A percentile compares a stretch with the other conserved stretches of the same genome.
phyloP scores from a whole-genome alignment of 2,113 vertebrate species.

The Dicentrarchus labrax region DNA sequence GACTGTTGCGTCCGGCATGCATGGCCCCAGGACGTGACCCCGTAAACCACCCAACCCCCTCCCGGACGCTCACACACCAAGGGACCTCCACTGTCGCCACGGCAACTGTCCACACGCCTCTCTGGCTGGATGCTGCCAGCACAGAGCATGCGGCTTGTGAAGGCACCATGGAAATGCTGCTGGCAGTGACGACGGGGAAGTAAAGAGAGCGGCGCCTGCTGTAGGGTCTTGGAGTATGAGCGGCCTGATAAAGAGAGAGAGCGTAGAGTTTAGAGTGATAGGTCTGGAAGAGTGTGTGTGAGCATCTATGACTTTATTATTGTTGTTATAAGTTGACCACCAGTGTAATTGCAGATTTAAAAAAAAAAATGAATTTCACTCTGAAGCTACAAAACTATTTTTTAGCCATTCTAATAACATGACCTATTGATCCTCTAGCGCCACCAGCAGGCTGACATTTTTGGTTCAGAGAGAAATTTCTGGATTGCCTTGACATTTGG shows the following conservation, averaged over 20 bases:
- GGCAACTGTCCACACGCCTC: conserved; percentile 94
- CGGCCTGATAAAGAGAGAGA: conserved; percentile 82
- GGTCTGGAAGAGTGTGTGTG: neutral
- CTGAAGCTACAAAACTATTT: neutral
- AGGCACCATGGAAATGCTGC: conserved; percentile 89
- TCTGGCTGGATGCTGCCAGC: conserved; percentile 89
- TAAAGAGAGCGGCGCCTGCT: conserved; percentile 92
- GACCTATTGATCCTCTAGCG: neutral
- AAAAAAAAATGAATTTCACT: neutral
- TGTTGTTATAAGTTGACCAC: no score
- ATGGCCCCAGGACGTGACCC: conserved; percentile 97
- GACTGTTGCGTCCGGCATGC: conserved; percentile 93
- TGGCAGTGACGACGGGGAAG: conserved; percentile 91
- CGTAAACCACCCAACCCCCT: conserved; percentile 93
- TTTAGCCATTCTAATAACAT: neutral
- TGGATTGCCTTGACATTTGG: neutral
- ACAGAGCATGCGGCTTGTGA: conserved; percentile 97
- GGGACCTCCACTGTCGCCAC: conserved; percentile 96
- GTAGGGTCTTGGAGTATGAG: conserved; percentile 95
- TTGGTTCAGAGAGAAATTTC: neutral
- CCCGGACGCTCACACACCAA: conserved; percentile 91
- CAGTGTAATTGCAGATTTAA: neutral
- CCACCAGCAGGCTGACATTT: neutral
- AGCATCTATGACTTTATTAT: neutral
- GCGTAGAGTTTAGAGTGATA: neutral